Base-by-base conservation (phyloP, 2,888 invertebrate genomes). In the Sericinus montela region DNA sequence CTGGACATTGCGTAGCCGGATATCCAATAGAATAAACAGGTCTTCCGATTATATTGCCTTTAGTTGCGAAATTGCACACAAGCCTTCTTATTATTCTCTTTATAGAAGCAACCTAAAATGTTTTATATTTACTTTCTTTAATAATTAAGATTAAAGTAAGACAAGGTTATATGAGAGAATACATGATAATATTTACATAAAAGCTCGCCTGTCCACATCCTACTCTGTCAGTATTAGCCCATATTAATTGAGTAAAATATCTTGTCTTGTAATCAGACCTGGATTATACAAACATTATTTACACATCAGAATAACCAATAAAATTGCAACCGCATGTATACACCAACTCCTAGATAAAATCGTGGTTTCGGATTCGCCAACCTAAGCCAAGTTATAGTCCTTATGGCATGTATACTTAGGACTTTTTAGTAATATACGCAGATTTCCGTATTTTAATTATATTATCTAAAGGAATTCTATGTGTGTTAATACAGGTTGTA, bases 131-230 rank as follows among this genome's bases (percentile, higher is more conserved):
- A 35, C 15, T 8, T 1, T 14, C 1, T n/a, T 3, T 1, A 13
- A 32, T 25, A 25, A 7, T 8, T 7, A 32, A 32, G 6, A n/a
- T 32, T 32, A 1, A n/a, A 32, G 0, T 3, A 36, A 15, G 25
- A 14, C n/a, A 16, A 3, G 1, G n/a, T 19, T n/a, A 14, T 16
- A n/a, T n/a, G n/a, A n/a, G n/a, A n/a, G n/a, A 1, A 9, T 16
- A 16, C 1, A 10, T 14, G 11, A 30, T 3, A 11, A 34, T 62
- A 59, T 63, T 80, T 69, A 87, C 87, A 53, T 69, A 69, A 56
- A 87, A 88, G 52, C 69, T 82, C 1, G 74, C 76, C 67, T 68
- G 78, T 2, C 86, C 87, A 55, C 87, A 88, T 19, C 87, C 87
- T 3, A 88, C 78, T 38, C 62, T 58, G 44, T 72, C 67, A 3